A percentile compares a stretch with the other conserved stretches of the same genome.
Evolutionary conservation across 2,888 invertebrate genomes (phyloP).

Genomic region (Escarpia spicata): DNA sequence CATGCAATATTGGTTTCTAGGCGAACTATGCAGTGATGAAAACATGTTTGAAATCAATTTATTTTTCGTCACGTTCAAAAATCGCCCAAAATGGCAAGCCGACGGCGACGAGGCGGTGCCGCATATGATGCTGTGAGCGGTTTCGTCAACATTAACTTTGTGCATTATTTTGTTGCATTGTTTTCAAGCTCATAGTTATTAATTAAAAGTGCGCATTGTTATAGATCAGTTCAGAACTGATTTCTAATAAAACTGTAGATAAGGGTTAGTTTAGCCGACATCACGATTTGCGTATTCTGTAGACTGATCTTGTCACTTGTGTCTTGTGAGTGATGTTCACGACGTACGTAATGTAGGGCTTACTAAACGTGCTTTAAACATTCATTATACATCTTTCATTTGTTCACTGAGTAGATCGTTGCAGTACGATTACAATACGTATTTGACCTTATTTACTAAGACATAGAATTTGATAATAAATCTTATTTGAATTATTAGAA

Average conservation of each 20-base stretch:
- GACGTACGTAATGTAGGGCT: background rate
- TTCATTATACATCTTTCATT: background rate
- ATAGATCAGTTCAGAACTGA: background rate
- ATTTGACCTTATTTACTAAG: background rate
- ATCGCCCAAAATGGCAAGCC: slow-evolving; percentile 16
- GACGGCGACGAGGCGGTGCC: background rate
- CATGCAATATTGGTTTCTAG: background rate
- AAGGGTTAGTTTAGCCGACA: background rate
- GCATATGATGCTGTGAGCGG: background rate
- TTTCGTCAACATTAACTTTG: slow-evolving; percentile 10
- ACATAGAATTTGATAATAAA: background rate
- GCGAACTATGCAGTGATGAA: background rate
- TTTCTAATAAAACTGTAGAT: background rate
- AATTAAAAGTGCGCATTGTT: background rate
- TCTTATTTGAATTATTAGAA: background rate
- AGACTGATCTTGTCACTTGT: background rate
- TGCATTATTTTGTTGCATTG: background rate
- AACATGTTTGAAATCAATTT: slow-evolving; percentile 16
- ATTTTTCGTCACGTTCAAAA: slow-evolving; percentile 16
- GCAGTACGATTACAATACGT: background rate
- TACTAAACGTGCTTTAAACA: background rate
- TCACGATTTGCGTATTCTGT: background rate
- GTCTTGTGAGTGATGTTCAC: background rate
- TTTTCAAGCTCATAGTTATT: background rate
- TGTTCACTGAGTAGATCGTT: background rate